These are phyloP conservation scores for Drosophila repletoides DNA, from an alignment of 1,140 invertebrate species.

Conservation along the genomic window DNA sequence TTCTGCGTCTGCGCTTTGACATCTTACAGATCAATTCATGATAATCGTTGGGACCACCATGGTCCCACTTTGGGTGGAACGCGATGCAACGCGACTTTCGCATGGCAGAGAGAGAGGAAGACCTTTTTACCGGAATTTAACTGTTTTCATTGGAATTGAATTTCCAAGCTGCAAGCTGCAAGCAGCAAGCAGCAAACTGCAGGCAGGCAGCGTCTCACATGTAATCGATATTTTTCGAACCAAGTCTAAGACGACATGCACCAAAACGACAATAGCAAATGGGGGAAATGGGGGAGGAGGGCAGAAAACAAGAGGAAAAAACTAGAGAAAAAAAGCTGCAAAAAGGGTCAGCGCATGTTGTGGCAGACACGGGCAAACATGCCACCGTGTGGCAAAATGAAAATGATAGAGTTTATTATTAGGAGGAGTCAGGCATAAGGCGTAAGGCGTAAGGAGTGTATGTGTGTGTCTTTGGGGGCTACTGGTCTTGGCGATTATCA, in stretches of 20 bases:
- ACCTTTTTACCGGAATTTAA: slow-evolving; percentile 79
- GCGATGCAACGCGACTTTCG: slow-evolving; percentile 56
- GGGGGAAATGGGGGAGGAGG: background rate
- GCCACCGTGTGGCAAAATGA: slow-evolving; percentile 52
- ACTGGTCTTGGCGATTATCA: slow-evolving; percentile 56
- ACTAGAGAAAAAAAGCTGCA: background rate
- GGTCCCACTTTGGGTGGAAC: slow-evolving; percentile 64
- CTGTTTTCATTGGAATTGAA: slow-evolving; percentile 80
- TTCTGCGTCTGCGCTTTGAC: slow-evolving; percentile 75
- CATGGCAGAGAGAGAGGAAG: slow-evolving; percentile 70
- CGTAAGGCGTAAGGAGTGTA: background rate
- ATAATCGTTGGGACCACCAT: slow-evolving; percentile 80
- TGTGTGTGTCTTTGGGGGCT: slow-evolving; percentile 28
- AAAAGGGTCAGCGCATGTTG: slow-evolving; percentile 69
- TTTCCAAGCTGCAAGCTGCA: slow-evolving; percentile 53
- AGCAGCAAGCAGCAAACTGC: slow-evolving; percentile 4
- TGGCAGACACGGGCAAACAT: slow-evolving; percentile 44
- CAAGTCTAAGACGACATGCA: slow-evolving; percentile 54
- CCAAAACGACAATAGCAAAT: slow-evolving; percentile 40
- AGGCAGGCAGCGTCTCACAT: slow-evolving; percentile 57
- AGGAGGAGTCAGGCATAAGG: too few species aligned
- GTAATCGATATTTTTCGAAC: slow-evolving; percentile 80
- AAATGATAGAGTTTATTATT: slow-evolving; percentile 66
- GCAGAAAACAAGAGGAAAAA: background rate
- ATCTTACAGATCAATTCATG: slow-evolving; percentile 82